Conservation (phyloP, 2,888 invertebrate genomes). For the Apeira syringaria region DNA sequence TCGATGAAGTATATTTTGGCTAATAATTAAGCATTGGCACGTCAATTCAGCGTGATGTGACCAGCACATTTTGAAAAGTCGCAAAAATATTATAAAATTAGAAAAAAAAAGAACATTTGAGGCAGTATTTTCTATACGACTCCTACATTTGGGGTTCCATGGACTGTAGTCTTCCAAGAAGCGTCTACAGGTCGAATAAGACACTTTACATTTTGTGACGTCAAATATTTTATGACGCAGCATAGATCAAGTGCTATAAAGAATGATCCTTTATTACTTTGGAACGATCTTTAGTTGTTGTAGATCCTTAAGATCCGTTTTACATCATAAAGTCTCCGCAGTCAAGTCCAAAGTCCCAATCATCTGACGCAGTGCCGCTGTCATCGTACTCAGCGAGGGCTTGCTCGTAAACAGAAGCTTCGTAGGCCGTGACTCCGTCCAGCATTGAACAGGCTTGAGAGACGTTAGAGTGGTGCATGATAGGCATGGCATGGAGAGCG, state of each 20-base stretch:
- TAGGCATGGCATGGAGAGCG: slow-evolving; percentile 85
- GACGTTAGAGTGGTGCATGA: slow-evolving; percentile 85
- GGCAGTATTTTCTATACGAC: neutral
- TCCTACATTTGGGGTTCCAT: neutral
- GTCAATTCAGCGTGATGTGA: slow-evolving; percentile 20
- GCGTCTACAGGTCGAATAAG: slow-evolving; percentile 5
- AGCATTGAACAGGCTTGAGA: slow-evolving; percentile 83
- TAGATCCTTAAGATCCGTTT: slow-evolving; percentile 23
- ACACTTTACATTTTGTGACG: slow-evolving; percentile 7
- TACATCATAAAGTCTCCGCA: slow-evolving; percentile 89
- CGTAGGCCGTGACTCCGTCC: slow-evolving; percentile 84
- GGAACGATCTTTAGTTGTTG: neutral
- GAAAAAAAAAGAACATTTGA: slow-evolving; percentile 23
- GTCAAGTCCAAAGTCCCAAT: slow-evolving; percentile 88
- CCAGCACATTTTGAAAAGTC: slow-evolving; percentile 19
- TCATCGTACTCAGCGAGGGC: slow-evolving; percentile 85
- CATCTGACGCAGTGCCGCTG: slow-evolving; percentile 76
- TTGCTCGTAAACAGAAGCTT: slow-evolving; percentile 83
- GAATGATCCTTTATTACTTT: neutral
- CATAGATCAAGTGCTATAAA: slow-evolving; percentile 1
- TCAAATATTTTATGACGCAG: slow-evolving; percentile 1
- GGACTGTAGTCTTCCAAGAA: neutral
- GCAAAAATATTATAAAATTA: too few relatives aligned
- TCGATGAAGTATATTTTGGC: too few relatives aligned
- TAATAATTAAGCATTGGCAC: slow-evolving; percentile 63